These are phyloP conservation scores for Trogon melanurus DNA, from an alignment of 2,113 vertebrate species.

Conservation along the genomic window DNA sequence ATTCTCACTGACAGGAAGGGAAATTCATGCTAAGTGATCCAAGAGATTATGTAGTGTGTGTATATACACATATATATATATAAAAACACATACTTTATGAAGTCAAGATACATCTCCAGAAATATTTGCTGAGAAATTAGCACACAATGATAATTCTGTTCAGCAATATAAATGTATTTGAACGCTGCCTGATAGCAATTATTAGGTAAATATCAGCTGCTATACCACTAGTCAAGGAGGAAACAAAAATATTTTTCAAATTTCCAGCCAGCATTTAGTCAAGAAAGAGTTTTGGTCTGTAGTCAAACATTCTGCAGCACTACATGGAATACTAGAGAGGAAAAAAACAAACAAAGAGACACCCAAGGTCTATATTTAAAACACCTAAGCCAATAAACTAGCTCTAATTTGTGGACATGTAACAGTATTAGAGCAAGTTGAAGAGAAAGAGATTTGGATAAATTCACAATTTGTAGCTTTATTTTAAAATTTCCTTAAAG, in stretches of 20 bases:
- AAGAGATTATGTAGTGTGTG: not conserved
- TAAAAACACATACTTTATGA: not conserved
- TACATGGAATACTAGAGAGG: not conserved
- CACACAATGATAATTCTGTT: not conserved
- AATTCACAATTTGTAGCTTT: not conserved
- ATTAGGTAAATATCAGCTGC: not conserved
- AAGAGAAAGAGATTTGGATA: not conserved
- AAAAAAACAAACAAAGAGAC: not conserved
- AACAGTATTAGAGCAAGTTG: not conserved
- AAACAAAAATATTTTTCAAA: not conserved
- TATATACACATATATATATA: too few species aligned
- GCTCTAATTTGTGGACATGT: not conserved
- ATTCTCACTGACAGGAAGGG: not conserved
- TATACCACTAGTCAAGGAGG: not conserved
- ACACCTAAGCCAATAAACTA: not conserved
- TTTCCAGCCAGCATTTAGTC: not conserved
- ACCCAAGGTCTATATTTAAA: not conserved
- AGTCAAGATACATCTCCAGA: not conserved
- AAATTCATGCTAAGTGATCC: not conserved
- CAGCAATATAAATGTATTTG: not conserved
- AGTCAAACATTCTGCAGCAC: not conserved
- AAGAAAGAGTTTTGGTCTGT: not conserved
- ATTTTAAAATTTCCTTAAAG: not conserved
- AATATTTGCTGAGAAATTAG: not conserved
- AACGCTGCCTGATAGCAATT: not conserved